Evolutionary conservation across 2,113 vertebrate species (phyloP).

Genomic region (Leptobrachium leishanense): DNA sequence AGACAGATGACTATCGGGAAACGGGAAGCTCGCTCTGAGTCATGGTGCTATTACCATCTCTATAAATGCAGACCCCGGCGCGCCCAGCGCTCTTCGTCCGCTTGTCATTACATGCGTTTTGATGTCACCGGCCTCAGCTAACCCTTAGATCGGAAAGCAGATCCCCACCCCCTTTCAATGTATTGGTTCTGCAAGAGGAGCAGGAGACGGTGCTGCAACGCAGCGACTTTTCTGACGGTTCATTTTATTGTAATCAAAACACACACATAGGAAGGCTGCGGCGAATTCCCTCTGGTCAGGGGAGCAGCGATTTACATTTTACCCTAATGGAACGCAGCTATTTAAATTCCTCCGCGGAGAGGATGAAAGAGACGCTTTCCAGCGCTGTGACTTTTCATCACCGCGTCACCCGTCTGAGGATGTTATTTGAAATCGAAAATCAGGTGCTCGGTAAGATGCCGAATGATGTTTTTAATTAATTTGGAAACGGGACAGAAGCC

Average conservation of each 20-base stretch:
- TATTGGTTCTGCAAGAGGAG: neutral
- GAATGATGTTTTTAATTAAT: slow-evolving; percentile 28
- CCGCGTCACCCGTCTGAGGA: slow-evolving; percentile 22
- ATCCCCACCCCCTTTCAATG: slow-evolving; percentile 11
- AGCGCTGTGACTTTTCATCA: slow-evolving; percentile 29
- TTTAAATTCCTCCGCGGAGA: slow-evolving; percentile 37
- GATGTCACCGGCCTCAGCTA: slow-evolving; percentile 44
- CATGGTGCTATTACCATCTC: too few species aligned
- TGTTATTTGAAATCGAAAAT: slow-evolving; percentile 26
- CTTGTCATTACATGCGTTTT: neutral
- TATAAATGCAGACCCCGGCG: too few species aligned
- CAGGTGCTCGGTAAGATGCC: slow-evolving; percentile 11
- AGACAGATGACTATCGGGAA: too few species aligned
- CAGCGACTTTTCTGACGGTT: slow-evolving; percentile 31
- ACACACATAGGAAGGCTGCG: slow-evolving; percentile 23
- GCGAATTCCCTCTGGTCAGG: slow-evolving; percentile 36
- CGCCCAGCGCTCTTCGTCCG: neutral
- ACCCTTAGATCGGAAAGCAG: slow-evolving; percentile 54
- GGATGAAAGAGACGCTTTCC: slow-evolving; percentile 33
- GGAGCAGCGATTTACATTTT: slow-evolving; percentile 38
- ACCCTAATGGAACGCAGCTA: slow-evolving; percentile 44
- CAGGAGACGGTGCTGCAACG: neutral
- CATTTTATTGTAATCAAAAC: slow-evolving; percentile 37
- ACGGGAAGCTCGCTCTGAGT: too few species aligned
- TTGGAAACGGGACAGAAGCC: slow-evolving; percentile 23